Percentiles rank a stretch among this genome's conserved stretches.
Conservation (phyloP, 2,113 vertebrate genomes). For the Todiramphus chloris region DNA sequence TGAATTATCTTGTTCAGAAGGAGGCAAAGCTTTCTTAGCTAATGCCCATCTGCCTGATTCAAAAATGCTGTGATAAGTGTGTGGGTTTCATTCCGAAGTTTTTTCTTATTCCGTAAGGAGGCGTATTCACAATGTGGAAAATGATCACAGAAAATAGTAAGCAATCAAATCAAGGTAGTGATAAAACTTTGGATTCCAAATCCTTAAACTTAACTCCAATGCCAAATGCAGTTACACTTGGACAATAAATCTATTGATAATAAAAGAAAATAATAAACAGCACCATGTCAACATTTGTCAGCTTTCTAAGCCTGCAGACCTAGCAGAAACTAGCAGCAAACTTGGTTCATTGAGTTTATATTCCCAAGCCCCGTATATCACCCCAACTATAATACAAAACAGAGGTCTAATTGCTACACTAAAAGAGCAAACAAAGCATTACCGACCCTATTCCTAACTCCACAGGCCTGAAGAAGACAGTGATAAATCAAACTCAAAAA, state of each 20-base stretch:
- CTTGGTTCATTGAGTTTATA: background rate
- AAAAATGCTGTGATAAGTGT: background rate
- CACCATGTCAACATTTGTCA: background rate
- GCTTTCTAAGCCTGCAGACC: background rate
- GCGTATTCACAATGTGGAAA: background rate
- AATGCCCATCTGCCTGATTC: background rate
- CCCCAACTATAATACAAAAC: background rate
- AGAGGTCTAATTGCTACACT: background rate
- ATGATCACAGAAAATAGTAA: background rate
- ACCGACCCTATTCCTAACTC: background rate
- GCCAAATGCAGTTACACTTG: background rate
- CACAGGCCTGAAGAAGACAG: background rate
- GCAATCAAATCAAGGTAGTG: background rate
- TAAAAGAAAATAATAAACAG: background rate
- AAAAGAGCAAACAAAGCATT: background rate
- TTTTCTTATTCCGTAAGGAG: background rate
- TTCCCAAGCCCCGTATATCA: background rate
- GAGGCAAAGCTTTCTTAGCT: background rate
- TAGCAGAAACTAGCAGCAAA: background rate
- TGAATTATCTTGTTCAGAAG: background rate
- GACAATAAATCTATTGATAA: accelerated
- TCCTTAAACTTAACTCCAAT: background rate
- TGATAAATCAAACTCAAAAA: background rate
- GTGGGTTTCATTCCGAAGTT: background rate
- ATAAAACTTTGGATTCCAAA: background rate